phyloP scores from a whole-genome alignment of 2,113 vertebrate genomes.

The Podarcis cretensis region DNA sequence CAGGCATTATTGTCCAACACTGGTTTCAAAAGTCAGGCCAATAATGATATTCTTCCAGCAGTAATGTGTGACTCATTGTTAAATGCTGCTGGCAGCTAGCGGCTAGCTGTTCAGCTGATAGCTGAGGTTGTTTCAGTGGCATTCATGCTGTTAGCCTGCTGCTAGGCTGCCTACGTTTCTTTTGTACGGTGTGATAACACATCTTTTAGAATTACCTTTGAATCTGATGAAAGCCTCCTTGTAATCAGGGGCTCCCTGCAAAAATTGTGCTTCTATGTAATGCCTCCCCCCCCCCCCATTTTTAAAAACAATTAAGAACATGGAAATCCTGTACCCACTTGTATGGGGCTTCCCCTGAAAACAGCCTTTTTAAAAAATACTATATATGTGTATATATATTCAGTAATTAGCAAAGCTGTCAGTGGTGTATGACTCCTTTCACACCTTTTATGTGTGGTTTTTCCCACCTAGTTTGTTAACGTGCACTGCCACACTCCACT shows the following conservation, averaged over 20 bases:
- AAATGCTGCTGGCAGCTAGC: background rate
- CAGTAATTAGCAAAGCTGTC: rapidly evolving
- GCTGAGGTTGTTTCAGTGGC: slow-evolving; percentile 20
- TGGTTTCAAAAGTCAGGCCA: rapidly evolving
- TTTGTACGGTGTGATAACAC: background rate
- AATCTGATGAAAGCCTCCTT: background rate
- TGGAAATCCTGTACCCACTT: slow-evolving; percentile 8
- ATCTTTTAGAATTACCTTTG: background rate
- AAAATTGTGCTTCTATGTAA: background rate
- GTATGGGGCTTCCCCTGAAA: background rate
- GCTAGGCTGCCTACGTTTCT: background rate
- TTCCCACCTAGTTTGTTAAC: background rate
- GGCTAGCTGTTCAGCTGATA: background rate
- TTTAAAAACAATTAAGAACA: background rate
- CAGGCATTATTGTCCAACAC: background rate
- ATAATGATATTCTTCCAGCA: background rate
- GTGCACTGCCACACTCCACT: background rate
- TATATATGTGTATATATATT: background rate
- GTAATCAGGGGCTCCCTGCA: background rate
- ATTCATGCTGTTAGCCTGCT: slow-evolving; percentile 19
- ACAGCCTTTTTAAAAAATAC: background rate
- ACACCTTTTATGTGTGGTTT: background rate
- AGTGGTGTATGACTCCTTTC: rapidly evolving
- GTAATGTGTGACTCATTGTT: background rate
- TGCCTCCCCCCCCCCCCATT: background rate